Conservation (phyloP, 2,888 invertebrate species). For the Himalopsyche kuldschensis region DNA sequence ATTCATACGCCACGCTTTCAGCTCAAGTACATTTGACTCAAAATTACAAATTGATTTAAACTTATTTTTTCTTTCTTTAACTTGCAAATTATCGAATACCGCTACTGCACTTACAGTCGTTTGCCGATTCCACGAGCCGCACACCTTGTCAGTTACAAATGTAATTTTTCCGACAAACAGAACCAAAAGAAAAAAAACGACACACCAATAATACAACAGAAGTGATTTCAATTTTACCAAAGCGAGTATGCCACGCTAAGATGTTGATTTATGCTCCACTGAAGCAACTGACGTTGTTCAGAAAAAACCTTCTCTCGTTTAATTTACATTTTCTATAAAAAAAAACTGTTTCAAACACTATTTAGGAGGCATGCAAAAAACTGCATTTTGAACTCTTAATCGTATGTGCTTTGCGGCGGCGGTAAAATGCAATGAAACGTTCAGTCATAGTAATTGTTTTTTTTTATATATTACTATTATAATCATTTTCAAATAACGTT, state of each 20-base stretch:
- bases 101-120: neutral
- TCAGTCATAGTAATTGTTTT: no score
- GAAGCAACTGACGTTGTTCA: neutral
- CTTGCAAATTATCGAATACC: neutral
- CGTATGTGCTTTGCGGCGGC: neutral
- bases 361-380: neutral
- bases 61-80: neutral
- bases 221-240: neutral
- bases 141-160: neutral
- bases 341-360: neutral
- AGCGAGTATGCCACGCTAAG: neutral
- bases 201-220: neutral
- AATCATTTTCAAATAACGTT: no score
- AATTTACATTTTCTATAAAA: neutral
- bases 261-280: neutral
- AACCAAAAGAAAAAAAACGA: neutral
- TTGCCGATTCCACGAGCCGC: neutral
- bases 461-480: no score
- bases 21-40: no score
- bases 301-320: neutral
- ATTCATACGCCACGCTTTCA: no score
- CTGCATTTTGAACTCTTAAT: neutral
- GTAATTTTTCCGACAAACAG: neutral
- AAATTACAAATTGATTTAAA: neutral
- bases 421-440: neutral